Percentiles rank a stretch among this genome's conserved stretches.
Conservation (phyloP, 2,888 invertebrate genomes). For the Thyatira batis region DNA sequence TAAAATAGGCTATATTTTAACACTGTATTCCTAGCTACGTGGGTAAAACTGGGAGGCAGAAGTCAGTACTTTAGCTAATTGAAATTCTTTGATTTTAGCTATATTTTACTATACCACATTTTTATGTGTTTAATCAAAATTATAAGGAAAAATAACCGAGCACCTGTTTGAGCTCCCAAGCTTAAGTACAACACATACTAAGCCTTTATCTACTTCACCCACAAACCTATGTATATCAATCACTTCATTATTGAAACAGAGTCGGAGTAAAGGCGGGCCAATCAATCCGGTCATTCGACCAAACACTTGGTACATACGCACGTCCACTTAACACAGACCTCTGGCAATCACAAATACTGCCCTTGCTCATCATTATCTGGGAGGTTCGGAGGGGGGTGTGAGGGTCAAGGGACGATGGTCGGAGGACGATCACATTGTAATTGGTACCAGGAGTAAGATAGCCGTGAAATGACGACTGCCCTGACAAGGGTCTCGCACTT, state of each 20-base stretch:
- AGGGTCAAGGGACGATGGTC: conserved; percentile 39
- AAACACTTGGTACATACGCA: conserved; percentile 56
- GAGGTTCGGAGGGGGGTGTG: conserved; percentile 16
- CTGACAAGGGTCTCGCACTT: conserved; percentile 67
- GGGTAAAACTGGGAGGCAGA: too few species aligned
- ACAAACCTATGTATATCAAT: conserved; percentile 27
- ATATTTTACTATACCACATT: too few species aligned
- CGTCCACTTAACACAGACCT: conserved; percentile 43
- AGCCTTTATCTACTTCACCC: not conserved
- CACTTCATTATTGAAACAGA: conserved; percentile 70
- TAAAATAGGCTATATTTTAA: too few species aligned
- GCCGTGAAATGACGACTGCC: conserved; percentile 76
- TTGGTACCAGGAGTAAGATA: conserved; percentile 74
- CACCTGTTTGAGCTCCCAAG: too few species aligned
- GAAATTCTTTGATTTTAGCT: too few species aligned
- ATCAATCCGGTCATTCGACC: conserved; percentile 73
- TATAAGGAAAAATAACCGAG: too few species aligned
- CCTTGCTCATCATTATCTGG: conserved; percentile 8
- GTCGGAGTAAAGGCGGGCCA: conserved; percentile 54
- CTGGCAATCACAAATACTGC: conserved; percentile 22
- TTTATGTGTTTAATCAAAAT: too few species aligned
- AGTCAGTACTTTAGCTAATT: too few species aligned
- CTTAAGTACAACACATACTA: too few species aligned
- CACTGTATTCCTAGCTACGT: too few species aligned
- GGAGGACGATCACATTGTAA: conserved; percentile 74